These are phyloP conservation scores for Colossoma macropomum DNA, from an alignment of 2,113 vertebrate species.

Conservation along the genomic window DNA sequence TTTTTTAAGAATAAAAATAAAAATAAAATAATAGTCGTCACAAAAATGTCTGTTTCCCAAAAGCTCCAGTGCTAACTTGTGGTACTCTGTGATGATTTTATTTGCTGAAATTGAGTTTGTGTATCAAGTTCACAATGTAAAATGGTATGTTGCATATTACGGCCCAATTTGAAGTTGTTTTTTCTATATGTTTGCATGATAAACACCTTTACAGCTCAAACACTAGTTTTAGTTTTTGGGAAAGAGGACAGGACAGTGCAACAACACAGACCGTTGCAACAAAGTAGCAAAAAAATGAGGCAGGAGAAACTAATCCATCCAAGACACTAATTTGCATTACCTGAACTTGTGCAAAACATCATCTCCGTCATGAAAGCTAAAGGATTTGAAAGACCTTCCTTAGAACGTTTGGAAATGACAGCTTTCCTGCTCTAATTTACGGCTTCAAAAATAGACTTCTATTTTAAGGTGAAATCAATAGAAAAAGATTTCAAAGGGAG, in stretches of 20 bases:
- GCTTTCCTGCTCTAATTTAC: conserved; percentile 14
- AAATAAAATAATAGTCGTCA: neutral
- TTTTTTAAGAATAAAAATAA: conserved; percentile 8
- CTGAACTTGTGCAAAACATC: conserved; percentile 58
- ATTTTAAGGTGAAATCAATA: conserved; percentile 8
- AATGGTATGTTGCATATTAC: neutral
- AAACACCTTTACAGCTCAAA: neutral
- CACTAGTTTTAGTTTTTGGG: conserved; percentile 20
- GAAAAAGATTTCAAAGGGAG: conserved; percentile 16
- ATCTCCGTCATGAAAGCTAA: conserved; percentile 59
- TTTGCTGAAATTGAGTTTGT: neutral
- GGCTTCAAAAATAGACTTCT: conserved; percentile 18
- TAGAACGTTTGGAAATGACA: conserved; percentile 36
- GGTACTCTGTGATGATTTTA: no score
- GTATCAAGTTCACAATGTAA: neutral
- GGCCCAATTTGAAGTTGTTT: no score
- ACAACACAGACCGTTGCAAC: neutral
- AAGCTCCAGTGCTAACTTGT: conserved; percentile 8
- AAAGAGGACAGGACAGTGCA: conserved; percentile 13
- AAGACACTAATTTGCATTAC: conserved; percentile 39
- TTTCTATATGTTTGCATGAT: neutral
- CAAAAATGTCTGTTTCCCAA: conserved; percentile 38
- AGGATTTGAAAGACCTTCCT: conserved; percentile 52
- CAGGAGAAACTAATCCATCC: conserved; percentile 32
- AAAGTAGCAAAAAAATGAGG: conserved; percentile 15